These are phyloP conservation scores for Ashinkailepas kermadecensis DNA, from an alignment of 2,888 invertebrate genomes.

Conservation along the genomic window DNA sequence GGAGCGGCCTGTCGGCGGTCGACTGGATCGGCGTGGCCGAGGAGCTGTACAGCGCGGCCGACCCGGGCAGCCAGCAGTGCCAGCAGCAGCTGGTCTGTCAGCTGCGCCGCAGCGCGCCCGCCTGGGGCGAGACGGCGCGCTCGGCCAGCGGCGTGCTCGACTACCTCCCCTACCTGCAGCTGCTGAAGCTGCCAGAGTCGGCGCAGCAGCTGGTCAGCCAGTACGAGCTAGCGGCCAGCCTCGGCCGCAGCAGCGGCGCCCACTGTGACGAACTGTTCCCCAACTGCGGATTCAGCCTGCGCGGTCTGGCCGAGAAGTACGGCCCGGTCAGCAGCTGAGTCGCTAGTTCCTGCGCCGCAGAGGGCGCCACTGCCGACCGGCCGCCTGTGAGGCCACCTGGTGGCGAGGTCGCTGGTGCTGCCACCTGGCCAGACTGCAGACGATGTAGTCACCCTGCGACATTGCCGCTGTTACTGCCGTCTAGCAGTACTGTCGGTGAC, in stretches of 20 bases:
- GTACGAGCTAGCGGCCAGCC: not conserved
- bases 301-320: not conserved
- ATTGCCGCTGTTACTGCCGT: too few relatives aligned
- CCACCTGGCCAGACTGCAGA: too few relatives aligned
- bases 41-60: not conserved
- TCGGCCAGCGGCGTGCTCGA: not conserved
- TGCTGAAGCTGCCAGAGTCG: not conserved
- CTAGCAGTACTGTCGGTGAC: too few relatives aligned
- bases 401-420: too few relatives aligned
- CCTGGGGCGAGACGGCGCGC: not conserved
- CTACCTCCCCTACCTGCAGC: constrained; percentile 7
- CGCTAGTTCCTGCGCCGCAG: too few relatives aligned
- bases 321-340: not conserved
- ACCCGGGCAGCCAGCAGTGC: not conserved
- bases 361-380: too few relatives aligned
- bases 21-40: constrained; percentile 5
- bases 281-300: not conserved
- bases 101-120: not conserved
- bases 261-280: not conserved
- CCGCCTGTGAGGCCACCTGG: too few relatives aligned
- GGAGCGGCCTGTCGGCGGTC: not conserved
- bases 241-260: not conserved
- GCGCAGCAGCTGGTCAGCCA: not conserved
- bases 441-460: too few relatives aligned
- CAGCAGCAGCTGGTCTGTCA: constrained; percentile 6